Base-by-base conservation (phyloP, 1,140 invertebrate genomes). In the Dolichoris vasculosae region DNA sequence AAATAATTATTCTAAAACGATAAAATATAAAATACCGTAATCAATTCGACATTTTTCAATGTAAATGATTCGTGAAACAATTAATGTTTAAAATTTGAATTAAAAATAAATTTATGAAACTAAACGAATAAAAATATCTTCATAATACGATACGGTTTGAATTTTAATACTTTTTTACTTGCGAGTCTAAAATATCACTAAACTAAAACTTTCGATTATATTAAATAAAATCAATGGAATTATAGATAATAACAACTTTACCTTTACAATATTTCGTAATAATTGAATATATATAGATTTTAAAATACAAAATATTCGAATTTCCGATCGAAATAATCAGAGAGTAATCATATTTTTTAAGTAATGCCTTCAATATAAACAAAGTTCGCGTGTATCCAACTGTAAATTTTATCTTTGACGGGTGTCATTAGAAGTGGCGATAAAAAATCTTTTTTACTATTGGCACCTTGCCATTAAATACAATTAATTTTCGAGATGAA, bases 401-500 rank as follows among this genome's bases (percentile, higher is more conserved):
- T 55, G 11, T 59, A 35, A 78, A 63, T 79, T 59, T 40, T 23
- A n/a, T 63, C 59, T 79, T 79, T 43, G 35, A 64, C 38, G 35
- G 17, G 15, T 73, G 63, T 11, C 30, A 67, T 35, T 51, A 79
- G 35, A 79, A 79, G 8, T n/a, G 30, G 38, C 59, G 59, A 67
- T 15, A 67, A 73, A 59, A 78, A 78, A 78, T 67, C 63, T 85
- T 35, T 64, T 75, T 75, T 43, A 35, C 32, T 23, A 75, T 81
- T 85, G 84, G 84, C 78, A 32, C 9, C 0, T 6, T 81, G 84
- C 84, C 84, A 85, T 69, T 67, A 20, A 55, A 26, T 55, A 71
- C n/a, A 75, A 85, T 85, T 80, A 85, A 85, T 85, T 81, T 76
- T 15, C 20, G 30, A 26, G 48, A 69, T 73, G 55, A 81, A 85